A percentile compares a stretch with the other conserved stretches of the same genome.
Evolutionary conservation across 2,113 vertebrate genomes (phyloP).

Genomic region (Bubalus kerabau): DNA sequence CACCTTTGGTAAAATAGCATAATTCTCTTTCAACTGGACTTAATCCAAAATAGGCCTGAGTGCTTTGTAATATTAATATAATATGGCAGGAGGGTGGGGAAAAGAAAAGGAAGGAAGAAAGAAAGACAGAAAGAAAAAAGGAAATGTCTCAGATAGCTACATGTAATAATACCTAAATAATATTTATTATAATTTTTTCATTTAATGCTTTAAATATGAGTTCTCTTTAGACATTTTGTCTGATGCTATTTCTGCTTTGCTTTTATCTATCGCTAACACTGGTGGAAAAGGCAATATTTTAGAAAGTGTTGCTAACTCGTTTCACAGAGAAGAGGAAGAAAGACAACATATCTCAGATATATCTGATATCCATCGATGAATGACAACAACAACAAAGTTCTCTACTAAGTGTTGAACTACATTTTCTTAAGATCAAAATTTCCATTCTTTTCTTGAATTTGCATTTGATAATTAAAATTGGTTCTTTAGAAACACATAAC

Average conservation of each 20-base stretch:
- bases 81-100: neutral
- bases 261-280: neutral
- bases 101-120: neutral
- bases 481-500: neutral
- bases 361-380: neutral
- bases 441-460: neutral
- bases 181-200: conserved; percentile 43
- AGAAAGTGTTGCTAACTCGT: neutral
- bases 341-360: neutral
- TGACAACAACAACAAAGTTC: neutral
- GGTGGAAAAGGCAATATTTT: neutral
- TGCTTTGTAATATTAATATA: conserved; percentile 69
- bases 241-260: neutral
- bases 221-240: conserved; percentile 1
- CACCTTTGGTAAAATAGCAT: conserved; percentile 69
- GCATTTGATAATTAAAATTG: neutral
- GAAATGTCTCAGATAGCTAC: conserved; percentile 30
- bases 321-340: conserved; percentile 14
- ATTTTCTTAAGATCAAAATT: neutral
- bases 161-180: neutral
- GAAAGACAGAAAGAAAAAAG: neutral
- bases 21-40: conserved; percentile 73
- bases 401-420: neutral
- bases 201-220: neutral
- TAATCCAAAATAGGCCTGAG: conserved; percentile 67